Conservation (phyloP, 2,113 vertebrate species). For the Peromyscus polionotus region DNA sequence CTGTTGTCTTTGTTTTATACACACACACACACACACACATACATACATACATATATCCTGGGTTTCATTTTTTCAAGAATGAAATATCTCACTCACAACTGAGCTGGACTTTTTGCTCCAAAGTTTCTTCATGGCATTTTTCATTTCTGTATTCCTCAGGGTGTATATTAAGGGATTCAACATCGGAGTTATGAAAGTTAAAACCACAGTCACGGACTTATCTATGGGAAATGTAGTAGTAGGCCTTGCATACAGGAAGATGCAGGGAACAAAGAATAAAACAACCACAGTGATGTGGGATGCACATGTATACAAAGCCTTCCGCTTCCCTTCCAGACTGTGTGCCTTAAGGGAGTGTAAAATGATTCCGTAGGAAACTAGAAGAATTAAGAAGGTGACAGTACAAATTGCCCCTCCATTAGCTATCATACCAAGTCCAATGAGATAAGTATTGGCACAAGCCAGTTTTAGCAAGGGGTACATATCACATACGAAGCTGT, state of each 20-base stretch:
- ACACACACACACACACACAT: too few relatives aligned
- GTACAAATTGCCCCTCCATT: conserved; percentile 64
- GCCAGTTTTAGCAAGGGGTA: conserved; percentile 56
- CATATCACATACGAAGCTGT: conserved; percentile 38
- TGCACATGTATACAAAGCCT: conserved; percentile 74
- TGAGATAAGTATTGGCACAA: not conserved
- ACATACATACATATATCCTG: not conserved
- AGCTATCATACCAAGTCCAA: conserved; percentile 47
- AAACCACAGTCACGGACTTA: conserved; percentile 64
- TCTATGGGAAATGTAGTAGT: conserved; percentile 30
- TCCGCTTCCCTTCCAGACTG: conserved; percentile 58
- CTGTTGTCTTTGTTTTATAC: not conserved
- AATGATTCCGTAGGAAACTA: conserved; percentile 73
- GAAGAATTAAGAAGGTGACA: conserved; percentile 69
- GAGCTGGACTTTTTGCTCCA: conserved; percentile 13
- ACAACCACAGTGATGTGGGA: conserved; percentile 71
- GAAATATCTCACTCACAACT: too few relatives aligned
- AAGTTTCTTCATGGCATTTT: conserved; percentile 66
- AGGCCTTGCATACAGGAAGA: conserved; percentile 73
- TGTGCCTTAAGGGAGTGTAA: conserved; percentile 49
- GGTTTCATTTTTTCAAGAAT: not conserved
- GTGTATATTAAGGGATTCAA: conserved; percentile 71
- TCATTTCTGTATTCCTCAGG: conserved; percentile 67
- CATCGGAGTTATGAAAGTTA: conserved; percentile 64
- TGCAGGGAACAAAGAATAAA: conserved; percentile 76